phyloP scores from a whole-genome alignment of 2,113 vertebrate genomes.

The Lipophrys pholis region DNA sequence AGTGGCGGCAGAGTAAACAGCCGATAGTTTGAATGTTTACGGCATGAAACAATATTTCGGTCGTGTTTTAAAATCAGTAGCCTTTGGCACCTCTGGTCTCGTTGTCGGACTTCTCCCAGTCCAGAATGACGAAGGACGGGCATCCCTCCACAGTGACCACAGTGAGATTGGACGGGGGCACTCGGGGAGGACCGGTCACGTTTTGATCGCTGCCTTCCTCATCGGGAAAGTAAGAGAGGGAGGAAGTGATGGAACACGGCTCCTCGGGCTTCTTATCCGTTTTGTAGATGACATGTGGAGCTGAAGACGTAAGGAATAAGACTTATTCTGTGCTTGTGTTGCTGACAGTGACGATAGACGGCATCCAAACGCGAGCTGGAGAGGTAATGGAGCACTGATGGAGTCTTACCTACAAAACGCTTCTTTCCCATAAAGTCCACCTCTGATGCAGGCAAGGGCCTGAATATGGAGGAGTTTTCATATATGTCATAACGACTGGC shows the following conservation, averaged over 20 bases:
- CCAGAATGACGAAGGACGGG: conserved; percentile 93
- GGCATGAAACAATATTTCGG: too few species aligned
- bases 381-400: neutral
- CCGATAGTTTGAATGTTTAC: too few species aligned
- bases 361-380: too few species aligned
- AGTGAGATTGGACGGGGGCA: conserved; percentile 93
- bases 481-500: conserved; percentile 75
- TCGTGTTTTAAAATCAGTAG: too few species aligned
- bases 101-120: conserved; percentile 93
- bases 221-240: conserved; percentile 88
- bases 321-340: neutral
- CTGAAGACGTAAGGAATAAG: conserved; percentile 67
- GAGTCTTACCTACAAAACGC: conserved; percentile 88
- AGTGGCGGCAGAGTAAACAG: too few species aligned
- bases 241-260: conserved; percentile 95
- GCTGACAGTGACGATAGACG: too few species aligned
- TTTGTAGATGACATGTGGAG: conserved; percentile 92
- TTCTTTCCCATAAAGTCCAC: conserved; percentile 91
- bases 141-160: conserved; percentile 97
- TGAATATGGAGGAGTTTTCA: conserved; percentile 91
- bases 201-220: conserved; percentile 84
- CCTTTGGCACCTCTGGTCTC: conserved; percentile 89
- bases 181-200: conserved; percentile 86
- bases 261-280: conserved; percentile 89
- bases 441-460: conserved; percentile 90